Percentiles rank a stretch among this genome's conserved stretches.
phyloP scores from a whole-genome alignment of 2,797 vertebrate genomes.

The Pseudomugil tenellus region DNA sequence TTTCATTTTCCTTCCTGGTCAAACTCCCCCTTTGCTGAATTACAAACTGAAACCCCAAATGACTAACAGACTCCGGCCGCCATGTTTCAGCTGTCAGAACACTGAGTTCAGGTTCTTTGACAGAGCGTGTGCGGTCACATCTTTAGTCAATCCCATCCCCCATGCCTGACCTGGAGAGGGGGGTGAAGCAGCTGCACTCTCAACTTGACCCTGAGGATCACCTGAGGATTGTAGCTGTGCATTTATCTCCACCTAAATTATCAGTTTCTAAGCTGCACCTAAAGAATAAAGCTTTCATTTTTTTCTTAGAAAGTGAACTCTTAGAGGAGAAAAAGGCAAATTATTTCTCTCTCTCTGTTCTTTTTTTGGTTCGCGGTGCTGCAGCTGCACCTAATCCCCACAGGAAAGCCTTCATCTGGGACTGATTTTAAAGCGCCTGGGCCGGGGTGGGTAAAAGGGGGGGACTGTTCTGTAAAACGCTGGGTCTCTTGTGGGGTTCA shows the following conservation, averaged over 20 bases:
- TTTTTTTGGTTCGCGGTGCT: slow-evolving; percentile 55
- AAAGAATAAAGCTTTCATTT: slow-evolving; percentile 36
- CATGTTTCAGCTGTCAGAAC: slow-evolving; percentile 66
- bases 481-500: slow-evolving; percentile 59
- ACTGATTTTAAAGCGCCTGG: slow-evolving; percentile 73
- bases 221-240: slow-evolving; percentile 32
- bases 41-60: slow-evolving; percentile 70
- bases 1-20: slow-evolving; percentile 54
- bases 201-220: slow-evolving; percentile 52
- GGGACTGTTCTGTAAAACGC: slow-evolving; percentile 62
- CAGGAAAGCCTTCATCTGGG: slow-evolving; percentile 81
- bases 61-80: slow-evolving; percentile 76
- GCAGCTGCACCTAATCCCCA: slow-evolving; percentile 81
- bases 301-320: slow-evolving; percentile 40
- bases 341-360: slow-evolving; percentile 30
- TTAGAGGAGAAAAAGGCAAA: slow-evolving; percentile 59
- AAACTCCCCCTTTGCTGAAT: slow-evolving; percentile 57
- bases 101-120: slow-evolving; percentile 64
- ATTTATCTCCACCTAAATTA: slow-evolving; percentile 26
- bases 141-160: slow-evolving; percentile 57
- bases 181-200: slow-evolving; percentile 28
- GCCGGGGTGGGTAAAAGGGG: slow-evolving; percentile 47
- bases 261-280: slow-evolving; percentile 12
- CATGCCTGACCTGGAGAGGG: slow-evolving; percentile 31
- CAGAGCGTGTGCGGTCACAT: slow-evolving; percentile 66